Evolutionary conservation across 1,140 invertebrate genomes (phyloP), one percentile per base, ranked within the genome.

Genomic region (Leucophenga varia): DNA sequence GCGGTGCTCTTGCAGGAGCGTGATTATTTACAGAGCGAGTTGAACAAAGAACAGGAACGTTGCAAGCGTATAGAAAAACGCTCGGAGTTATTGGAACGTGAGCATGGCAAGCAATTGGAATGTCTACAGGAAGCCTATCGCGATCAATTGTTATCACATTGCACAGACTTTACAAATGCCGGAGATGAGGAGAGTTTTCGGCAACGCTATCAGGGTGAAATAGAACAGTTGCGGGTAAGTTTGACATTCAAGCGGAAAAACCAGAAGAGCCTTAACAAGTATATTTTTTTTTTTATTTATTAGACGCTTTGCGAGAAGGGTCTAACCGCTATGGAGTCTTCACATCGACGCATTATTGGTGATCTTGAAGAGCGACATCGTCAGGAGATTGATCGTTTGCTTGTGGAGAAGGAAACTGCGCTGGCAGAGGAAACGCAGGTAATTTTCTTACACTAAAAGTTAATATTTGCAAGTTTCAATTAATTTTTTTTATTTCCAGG

Each of bases 341-440:
- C 90, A 54, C 90, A 94, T 74, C 80, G 88, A n/a, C 81, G 90
- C 38, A 86, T 91, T 34, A 84, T 93, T 31, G 81, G 85, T 34
- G 90, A 94, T 61, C 81, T 93, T 76, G 87, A 92, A 59, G 88
- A 91, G 59, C 88, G 89, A 59, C 91, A 93, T 73, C 81, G 84
- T 34, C 81, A 84, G 46, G 91, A 95, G 54, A 76, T 76, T 13
- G 70, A 76, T 38, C 63, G 64, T 10, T 42, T 76, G 37, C 46
- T 76, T 50, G 76, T 86, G 25, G 91, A 93, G 59, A 93, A 94
- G 69, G 91, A 95, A 67, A 89, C 91, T 55, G 90, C 90, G 3
- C 72, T 94, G 20, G 89, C 89, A 12, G 91, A 94, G 74, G 91
- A 95, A 77, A 93, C 91, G 5, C 89, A 92, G 74, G 72, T 74